These are phyloP conservation scores for Melinaea menophilus DNA, from an alignment of 2,888 invertebrate genomes.

Conservation along the genomic window DNA sequence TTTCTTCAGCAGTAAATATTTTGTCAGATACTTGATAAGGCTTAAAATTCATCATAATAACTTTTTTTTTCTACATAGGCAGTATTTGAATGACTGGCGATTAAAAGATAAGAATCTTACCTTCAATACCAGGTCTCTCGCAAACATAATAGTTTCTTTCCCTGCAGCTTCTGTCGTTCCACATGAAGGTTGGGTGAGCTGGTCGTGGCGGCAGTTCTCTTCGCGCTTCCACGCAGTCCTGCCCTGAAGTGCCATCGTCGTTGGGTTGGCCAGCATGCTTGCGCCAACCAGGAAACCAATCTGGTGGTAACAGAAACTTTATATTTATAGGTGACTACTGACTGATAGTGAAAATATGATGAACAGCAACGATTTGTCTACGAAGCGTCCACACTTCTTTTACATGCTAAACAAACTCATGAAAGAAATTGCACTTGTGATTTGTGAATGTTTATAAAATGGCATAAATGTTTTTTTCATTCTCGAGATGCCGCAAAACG, in stretches of 20 bases:
- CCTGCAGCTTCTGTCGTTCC: constrained; percentile 88
- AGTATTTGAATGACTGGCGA: too few species aligned
- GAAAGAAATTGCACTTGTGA: too few species aligned
- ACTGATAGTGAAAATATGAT: too few species aligned
- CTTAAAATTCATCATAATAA: background rate
- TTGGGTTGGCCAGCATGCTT: constrained; percentile 86
- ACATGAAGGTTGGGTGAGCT: constrained; percentile 80
- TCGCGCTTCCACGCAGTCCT: constrained; percentile 89
- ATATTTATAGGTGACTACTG: too few species aligned
- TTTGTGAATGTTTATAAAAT: too few species aligned
- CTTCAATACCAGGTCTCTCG: constrained; percentile 82
- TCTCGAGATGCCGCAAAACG: too few species aligned
- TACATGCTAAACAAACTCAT: too few species aligned
- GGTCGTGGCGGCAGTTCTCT: constrained; percentile 80
- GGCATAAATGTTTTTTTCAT: too few species aligned
- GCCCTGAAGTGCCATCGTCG: constrained; percentile 88
- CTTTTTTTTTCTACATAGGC: too few species aligned
- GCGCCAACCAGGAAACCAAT: constrained; percentile 91
- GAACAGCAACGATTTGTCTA: too few species aligned
- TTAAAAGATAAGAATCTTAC: constrained; percentile 59
- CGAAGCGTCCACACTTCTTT: too few species aligned
- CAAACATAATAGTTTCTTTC: constrained; percentile 87
- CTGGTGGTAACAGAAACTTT: constrained; percentile 56
- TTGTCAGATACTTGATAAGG: background rate
- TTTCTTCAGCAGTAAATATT: background rate